Evolutionary conservation across 2,888 invertebrate species (phyloP).

Genomic region (Nymphalis c-album): DNA sequence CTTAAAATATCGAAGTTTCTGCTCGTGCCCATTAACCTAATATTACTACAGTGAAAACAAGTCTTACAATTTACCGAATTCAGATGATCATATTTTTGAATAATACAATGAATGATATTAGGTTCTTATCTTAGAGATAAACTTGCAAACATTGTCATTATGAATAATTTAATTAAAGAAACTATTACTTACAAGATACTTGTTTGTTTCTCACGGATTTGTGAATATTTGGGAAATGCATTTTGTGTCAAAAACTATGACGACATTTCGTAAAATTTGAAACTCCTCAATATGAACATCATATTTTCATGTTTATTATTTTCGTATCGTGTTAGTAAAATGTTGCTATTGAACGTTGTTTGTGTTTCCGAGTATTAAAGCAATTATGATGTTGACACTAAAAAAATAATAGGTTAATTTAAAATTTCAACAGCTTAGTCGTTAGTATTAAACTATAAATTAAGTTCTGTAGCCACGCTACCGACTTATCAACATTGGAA

Average conservation of each 20-base stretch:
- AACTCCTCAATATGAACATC: neutral
- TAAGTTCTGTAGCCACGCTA: constrained; percentile 3
- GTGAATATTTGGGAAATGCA: constrained; percentile 16
- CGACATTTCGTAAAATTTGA: neutral
- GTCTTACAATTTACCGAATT: too few relatives aligned
- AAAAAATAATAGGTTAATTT: constrained; percentile 25
- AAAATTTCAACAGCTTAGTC: constrained; percentile 18
- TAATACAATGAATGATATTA: too few relatives aligned
- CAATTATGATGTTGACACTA: constrained; percentile 14
- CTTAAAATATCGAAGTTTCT: too few relatives aligned
- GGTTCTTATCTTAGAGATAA: too few relatives aligned
- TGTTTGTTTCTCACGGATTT: constrained; percentile 12
- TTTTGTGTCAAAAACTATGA: constrained; percentile 5
- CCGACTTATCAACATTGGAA: too few relatives aligned
- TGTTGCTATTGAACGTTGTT: neutral
- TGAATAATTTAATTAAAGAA: neutral
- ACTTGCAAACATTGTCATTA: neutral
- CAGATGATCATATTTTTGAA: too few relatives aligned
- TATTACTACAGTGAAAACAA: too few relatives aligned
- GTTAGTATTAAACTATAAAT: constrained; percentile 15
- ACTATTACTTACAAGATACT: constrained; percentile 5
- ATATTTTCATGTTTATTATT: neutral
- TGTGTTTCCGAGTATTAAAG: constrained; percentile 17
- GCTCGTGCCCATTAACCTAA: too few relatives aligned
- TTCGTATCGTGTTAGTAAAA: neutral